phyloP scores from a whole-genome alignment of 2,888 invertebrate genomes.

The Tridacna crocea region DNA sequence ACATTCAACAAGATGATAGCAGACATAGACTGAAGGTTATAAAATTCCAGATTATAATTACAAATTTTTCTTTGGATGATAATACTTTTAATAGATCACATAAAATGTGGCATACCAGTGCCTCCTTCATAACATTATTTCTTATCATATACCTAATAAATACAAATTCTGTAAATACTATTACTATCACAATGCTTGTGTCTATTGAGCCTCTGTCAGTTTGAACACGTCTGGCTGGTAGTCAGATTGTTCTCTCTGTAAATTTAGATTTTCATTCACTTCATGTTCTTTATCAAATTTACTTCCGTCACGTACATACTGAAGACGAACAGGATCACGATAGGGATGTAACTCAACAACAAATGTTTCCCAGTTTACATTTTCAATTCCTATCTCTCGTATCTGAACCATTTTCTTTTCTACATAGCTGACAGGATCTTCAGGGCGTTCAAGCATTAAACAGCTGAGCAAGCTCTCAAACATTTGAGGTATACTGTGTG shows the following conservation, averaged over 20 bases:
- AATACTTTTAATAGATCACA: no score
- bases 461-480: constrained; percentile 81
- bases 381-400: constrained; percentile 77
- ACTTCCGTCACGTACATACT: constrained; percentile 75
- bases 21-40: no score
- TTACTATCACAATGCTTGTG: no score
- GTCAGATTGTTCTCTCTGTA: constrained; percentile 39
- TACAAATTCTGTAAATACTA: not conserved
- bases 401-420: constrained; percentile 80
- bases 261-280: constrained; percentile 37
- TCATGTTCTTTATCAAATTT: constrained; percentile 75
- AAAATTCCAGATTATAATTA: no score
- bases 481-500: constrained; percentile 80
- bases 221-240: constrained; percentile 79
- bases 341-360: constrained; percentile 80
- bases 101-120: no score
- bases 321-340: constrained; percentile 72
- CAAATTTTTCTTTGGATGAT: no score
- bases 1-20: no score
- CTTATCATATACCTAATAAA: not conserved
- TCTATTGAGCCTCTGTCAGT: constrained; percentile 74
- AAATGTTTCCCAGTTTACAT: constrained; percentile 83
- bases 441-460: constrained; percentile 82
- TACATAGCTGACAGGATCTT: constrained; percentile 79
- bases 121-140: not conserved